These are phyloP conservation scores for Zapornia atra DNA, from an alignment of 2,113 vertebrate genomes.

Conservation along the genomic window DNA sequence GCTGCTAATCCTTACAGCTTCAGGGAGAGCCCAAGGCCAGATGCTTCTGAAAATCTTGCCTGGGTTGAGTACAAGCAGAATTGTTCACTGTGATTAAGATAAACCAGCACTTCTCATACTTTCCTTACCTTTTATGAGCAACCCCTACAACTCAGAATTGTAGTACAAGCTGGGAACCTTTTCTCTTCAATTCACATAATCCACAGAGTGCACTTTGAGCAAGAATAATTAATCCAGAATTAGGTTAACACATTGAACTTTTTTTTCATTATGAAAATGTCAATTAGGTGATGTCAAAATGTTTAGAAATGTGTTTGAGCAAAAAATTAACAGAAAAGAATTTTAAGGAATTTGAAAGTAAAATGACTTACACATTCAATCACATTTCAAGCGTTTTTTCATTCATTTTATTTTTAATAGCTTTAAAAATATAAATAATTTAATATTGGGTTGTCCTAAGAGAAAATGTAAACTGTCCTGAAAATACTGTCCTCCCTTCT, in stretches of 20 bases:
- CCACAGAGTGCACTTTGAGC: background rate
- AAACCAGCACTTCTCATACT: background rate
- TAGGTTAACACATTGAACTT: background rate
- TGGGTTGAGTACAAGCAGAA: fast-evolving
- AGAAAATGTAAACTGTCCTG: background rate
- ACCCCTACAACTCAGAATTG: no score
- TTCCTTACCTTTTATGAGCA: background rate
- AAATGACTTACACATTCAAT: background rate
- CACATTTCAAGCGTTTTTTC: background rate
- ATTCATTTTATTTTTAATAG: background rate
- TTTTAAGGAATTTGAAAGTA: background rate
- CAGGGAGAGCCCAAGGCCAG: background rate
- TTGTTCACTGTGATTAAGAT: background rate
- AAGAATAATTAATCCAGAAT: background rate
- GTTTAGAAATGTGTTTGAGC: background rate
- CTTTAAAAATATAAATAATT: background rate
- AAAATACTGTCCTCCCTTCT: background rate
- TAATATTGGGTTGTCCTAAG: background rate
- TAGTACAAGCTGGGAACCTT: background rate
- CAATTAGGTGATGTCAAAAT: background rate
- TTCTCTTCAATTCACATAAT: background rate
- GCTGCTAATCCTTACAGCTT: background rate
- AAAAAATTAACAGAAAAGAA: background rate
- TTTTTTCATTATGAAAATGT: background rate
- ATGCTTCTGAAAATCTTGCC: background rate